Percentiles rank a stretch among this genome's conserved stretches.
These are phyloP conservation scores for Tiaroga cobitis DNA, from an alignment of 2,797 vertebrate species.

Conservation along the genomic window DNA sequence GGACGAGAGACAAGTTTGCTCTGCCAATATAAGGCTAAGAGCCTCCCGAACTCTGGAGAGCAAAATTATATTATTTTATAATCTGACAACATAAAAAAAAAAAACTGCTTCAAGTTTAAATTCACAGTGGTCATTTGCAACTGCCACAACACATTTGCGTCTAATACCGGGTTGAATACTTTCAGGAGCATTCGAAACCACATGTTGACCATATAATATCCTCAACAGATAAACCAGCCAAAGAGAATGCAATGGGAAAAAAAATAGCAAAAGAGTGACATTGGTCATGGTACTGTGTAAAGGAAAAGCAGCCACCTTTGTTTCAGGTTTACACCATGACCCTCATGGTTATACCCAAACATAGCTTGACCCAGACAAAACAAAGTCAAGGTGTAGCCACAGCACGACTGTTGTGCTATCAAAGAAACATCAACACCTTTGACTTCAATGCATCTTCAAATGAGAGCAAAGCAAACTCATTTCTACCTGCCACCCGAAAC, in stretches of 20 bases:
- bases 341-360: conserved; percentile 24
- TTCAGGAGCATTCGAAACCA: background rate
- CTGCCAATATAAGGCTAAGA: background rate
- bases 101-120: background rate
- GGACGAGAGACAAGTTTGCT: conserved; percentile 28
- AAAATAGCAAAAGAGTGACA: background rate
- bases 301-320: conserved; percentile 4
- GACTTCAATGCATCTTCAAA: conserved; percentile 24
- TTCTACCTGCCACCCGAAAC: conserved; percentile 63
- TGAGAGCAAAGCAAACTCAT: background rate
- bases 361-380: conserved; percentile 38
- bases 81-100: background rate
- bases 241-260: conserved; percentile 20
- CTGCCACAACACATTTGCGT: background rate
- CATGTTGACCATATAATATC: background rate
- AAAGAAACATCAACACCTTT: conserved; percentile 29
- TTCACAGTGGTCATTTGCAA: background rate
- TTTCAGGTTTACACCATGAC: conserved; percentile 2
- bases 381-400: conserved; percentile 23
- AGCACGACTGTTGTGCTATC: background rate
- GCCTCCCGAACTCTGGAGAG: background rate
- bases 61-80: background rate
- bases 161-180: background rate
- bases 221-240: conserved; percentile 16
- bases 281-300: background rate